These are phyloP conservation scores for Anoplophora glabripennis DNA, from an alignment of 1,140 invertebrate genomes.

Conservation along the genomic window DNA sequence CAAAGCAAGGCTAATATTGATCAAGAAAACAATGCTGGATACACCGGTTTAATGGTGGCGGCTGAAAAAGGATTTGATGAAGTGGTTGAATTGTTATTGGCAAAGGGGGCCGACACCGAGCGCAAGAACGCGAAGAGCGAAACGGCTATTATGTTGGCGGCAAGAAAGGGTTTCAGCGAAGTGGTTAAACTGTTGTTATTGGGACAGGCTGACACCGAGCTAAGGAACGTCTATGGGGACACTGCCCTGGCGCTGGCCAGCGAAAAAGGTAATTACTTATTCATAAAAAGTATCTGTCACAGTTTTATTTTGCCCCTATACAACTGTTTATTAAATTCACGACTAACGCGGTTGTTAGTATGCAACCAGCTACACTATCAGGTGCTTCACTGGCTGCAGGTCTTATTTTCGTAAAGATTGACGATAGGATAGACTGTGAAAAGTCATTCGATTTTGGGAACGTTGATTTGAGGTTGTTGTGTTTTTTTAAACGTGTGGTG, in stretches of 20 bases:
- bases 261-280: neutral
- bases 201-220: neutral
- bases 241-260: neutral
- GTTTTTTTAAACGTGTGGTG: too few species aligned
- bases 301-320: too few species aligned
- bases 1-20: constrained; percentile 23
- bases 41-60: constrained; percentile 73
- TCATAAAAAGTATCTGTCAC: too few species aligned
- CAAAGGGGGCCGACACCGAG: constrained; percentile 66
- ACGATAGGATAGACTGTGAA: too few species aligned
- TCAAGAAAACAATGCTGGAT: constrained; percentile 55
- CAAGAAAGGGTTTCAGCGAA: neutral
- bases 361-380: too few species aligned
- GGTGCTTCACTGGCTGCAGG: too few species aligned
- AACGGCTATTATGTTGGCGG: neutral
- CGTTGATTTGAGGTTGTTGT: too few species aligned
- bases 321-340: too few species aligned
- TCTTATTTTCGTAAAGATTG: too few species aligned
- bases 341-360: too few species aligned
- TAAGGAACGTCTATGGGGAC: neutral
- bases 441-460: too few species aligned
- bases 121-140: constrained; percentile 60
- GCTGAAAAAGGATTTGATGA: constrained; percentile 79
- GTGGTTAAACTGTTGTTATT: neutral
- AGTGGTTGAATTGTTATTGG: constrained; percentile 67